phyloP scores from a whole-genome alignment of 2,888 invertebrate genomes.

The Thymelicus sylvestris region DNA sequence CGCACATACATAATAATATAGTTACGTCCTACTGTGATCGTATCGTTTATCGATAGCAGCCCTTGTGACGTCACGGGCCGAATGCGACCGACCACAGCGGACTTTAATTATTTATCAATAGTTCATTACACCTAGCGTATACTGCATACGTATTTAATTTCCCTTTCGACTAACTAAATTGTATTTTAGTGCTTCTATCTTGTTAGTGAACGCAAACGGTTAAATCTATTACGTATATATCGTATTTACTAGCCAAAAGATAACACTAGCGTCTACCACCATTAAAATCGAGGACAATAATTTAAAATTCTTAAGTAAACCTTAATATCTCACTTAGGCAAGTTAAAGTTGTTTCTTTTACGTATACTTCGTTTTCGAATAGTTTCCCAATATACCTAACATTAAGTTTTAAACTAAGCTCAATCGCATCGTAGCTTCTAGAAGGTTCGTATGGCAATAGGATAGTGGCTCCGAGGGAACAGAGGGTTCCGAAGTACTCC shows the following conservation, averaged over 20 bases:
- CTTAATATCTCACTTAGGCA: slow-evolving; percentile 84
- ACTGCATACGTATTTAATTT: slow-evolving; percentile 77
- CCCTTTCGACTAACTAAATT: slow-evolving; percentile 75
- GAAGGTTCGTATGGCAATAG: slow-evolving; percentile 47
- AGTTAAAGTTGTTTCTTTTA: slow-evolving; percentile 83
- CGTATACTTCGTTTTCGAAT: slow-evolving; percentile 84
- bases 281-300: slow-evolving; percentile 80
- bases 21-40: slow-evolving; percentile 48
- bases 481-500: slow-evolving; percentile 40
- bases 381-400: slow-evolving; percentile 67
- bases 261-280: slow-evolving; percentile 81
- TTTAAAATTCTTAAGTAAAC: slow-evolving; percentile 80
- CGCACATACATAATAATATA: slow-evolving; percentile 67
- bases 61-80: slow-evolving; percentile 37
- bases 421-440: slow-evolving; percentile 64
- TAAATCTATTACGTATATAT: slow-evolving; percentile 74
- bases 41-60: slow-evolving; percentile 15
- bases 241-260: slow-evolving; percentile 78
- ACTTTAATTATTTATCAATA: slow-evolving; percentile 44
- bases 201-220: slow-evolving; percentile 61
- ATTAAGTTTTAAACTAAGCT: slow-evolving; percentile 78
- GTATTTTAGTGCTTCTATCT: slow-evolving; percentile 63
- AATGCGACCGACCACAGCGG: slow-evolving; percentile 55
- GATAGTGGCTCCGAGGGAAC: slow-evolving; percentile 42
- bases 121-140: slow-evolving; percentile 79